Evolutionary conservation across 2,888 invertebrate species (phyloP).

Genomic region (Capitulum mitella): DNA sequence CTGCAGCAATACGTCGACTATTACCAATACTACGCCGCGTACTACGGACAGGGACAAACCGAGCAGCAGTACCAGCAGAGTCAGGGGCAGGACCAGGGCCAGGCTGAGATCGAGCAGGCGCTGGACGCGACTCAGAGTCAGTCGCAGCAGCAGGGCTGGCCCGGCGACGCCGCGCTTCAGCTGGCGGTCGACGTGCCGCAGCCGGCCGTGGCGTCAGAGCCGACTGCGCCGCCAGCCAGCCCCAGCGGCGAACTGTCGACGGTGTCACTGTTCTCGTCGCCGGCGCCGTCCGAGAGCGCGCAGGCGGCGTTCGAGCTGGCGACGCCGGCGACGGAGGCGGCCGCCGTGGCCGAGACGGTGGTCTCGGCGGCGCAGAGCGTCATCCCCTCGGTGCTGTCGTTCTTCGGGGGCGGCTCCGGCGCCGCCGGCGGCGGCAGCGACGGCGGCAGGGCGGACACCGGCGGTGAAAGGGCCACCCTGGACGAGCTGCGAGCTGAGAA

Average conservation of each 20-base stretch:
- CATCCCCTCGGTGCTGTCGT: constrained; percentile 8
- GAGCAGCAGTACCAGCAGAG: not conserved
- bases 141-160: not conserved
- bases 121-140: not conserved
- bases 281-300: not conserved
- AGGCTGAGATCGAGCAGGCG: not conserved
- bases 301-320: not conserved
- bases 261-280: not conserved
- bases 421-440: not conserved
- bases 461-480: not conserved
- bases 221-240: not conserved
- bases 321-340: not conserved
- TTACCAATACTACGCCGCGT: constrained; percentile 14
- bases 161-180: not conserved
- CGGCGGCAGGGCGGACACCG: not conserved
- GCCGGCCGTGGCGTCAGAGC: too few relatives aligned
- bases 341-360: not conserved
- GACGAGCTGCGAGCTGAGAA: not conserved
- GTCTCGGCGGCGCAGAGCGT: constrained; percentile 19
- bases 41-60: not conserved
- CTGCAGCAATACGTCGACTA: constrained; percentile 16
- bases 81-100: not conserved
- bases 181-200: too few relatives aligned
- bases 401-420: not conserved
- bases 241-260: not conserved